Base-by-base conservation (phyloP, 2,888 invertebrate species). In the Anthophora plumipes region DNA sequence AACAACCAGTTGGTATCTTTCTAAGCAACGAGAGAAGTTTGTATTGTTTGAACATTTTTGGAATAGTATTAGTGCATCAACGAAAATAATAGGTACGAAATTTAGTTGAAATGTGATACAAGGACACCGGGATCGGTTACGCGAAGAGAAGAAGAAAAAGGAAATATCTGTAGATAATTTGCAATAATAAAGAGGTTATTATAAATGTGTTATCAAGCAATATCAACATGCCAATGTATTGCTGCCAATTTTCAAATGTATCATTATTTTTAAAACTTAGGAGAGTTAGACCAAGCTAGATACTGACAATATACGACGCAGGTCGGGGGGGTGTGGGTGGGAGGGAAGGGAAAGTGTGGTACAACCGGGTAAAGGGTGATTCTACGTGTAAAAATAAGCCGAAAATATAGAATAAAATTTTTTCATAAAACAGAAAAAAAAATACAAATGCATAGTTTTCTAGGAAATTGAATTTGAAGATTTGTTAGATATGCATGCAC, bases 101-200 rank as follows among this genome's bases (percentile, higher is more conserved):
- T 59, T 67, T 25, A 64, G 43, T 66, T 69, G 55, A 67, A 55
- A 63, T 46, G 17, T 46, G 52, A 48, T 31, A 37, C 37, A 68
- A 63, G 74, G 73, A 73, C 69, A 81, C 67, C 54, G 61, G 70
- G 63, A 85, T 84, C 50, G 74, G 70, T 84, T 76, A 78, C 52
- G 59, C 61, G 63, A 85, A 68, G 74, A 55, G 31, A 48, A 66
- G 41, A 77, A n/a, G n/a, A n/a, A n/a, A n/a, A n/a, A n/a, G n/a
- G n/a, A 64, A 50, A 48, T 43, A 54, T 64, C 41, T 85, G 83
- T 85, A 85, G 85, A 83, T 85, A 83, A 80, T 85, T 83, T 85
- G 74, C 80, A 85, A 80, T 68, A 85, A 85, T 85, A 85, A 85
- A 85, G 68, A 76, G 37, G 64, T 85, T 85, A 84, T 85, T 81